Base-by-base conservation (phyloP, 2,797 vertebrate species). In the Cottoperca gobio region DNA sequence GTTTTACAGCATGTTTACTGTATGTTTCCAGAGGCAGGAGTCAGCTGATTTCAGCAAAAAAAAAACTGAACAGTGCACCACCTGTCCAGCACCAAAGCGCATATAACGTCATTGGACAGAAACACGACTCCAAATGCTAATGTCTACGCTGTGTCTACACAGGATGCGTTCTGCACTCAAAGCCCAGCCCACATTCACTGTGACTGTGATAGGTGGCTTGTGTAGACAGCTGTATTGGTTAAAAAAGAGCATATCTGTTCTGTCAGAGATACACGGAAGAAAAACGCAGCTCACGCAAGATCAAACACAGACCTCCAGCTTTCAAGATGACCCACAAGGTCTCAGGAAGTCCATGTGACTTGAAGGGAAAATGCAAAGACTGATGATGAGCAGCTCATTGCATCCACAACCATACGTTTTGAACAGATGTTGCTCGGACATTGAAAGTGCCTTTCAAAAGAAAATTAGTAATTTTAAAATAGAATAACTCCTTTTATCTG, bases 351-450 rank as follows among this genome's bases (percentile, higher is more conserved):
- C 13, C 7, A 8, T 3, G 0, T 43, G 17, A 10, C 19, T 2
- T 8, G 6, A 54, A 45, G 12, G 28, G 8, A 21, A 13, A 46
- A 26, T 21, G 62, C 3, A 62, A 49, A 33, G 13, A 17, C 45
- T 58, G 21, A 43, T n/a, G 4, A 24, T 62, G 39, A 59, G 31
- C 17, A 50, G 19, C 17, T 23, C 19, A 48, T 17, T 28, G 8
- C 1, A 1, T 43, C 14, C 12, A 9, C 33, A 19, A 31, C 23
- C 26, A 49, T 19, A 49, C 12, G 9, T 5, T 54, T 3, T 19
- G 17, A 63, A 40, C 37, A 58, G 11, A 70, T 26, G 24, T 42
- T 54, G 49, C 37, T 63, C 19, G 12, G 28, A 76, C 43, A 45
- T 31, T 58, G 11, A 21, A 37, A 43, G 12, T 11, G 2, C 31